phyloP scores from a whole-genome alignment of 2,113 vertebrate species.

The Anser cygnoides region DNA sequence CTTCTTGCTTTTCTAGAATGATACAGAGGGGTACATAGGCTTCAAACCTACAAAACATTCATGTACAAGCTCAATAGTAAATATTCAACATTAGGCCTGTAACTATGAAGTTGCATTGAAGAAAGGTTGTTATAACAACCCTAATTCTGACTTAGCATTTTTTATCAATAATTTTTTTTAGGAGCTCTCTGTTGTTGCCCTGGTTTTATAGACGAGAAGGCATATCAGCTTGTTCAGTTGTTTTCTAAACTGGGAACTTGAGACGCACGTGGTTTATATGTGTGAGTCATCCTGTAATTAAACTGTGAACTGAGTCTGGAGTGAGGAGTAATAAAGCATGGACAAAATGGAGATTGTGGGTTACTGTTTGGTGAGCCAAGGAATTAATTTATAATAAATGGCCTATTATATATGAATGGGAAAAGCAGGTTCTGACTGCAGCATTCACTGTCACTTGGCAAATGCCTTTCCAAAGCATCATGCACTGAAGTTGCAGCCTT shows the following conservation, averaged over 20 bases:
- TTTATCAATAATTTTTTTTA: not conserved
- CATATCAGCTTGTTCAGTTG: not conserved
- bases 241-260: not conserved
- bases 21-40: not conserved
- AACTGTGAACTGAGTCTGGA: not conserved
- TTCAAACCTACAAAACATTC: not conserved
- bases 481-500: not conserved
- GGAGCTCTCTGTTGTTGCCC: not conserved
- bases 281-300: not conserved
- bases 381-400: constrained; percentile 26
- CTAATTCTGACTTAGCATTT: not conserved
- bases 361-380: not conserved
- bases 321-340: not conserved
- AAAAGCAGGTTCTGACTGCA: not conserved
- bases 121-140: not conserved
- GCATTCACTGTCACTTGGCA: not conserved
- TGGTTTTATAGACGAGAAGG: not conserved
- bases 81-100: not conserved
- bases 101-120: not conserved
- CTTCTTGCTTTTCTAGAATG: not conserved
- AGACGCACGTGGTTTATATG: not conserved
- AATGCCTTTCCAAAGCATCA: not conserved
- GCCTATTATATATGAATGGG: not conserved
- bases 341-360: not conserved
- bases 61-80: not conserved